Evolutionary conservation across 2,113 vertebrate species (phyloP).

Genomic region (Nesoenas mayeri): DNA sequence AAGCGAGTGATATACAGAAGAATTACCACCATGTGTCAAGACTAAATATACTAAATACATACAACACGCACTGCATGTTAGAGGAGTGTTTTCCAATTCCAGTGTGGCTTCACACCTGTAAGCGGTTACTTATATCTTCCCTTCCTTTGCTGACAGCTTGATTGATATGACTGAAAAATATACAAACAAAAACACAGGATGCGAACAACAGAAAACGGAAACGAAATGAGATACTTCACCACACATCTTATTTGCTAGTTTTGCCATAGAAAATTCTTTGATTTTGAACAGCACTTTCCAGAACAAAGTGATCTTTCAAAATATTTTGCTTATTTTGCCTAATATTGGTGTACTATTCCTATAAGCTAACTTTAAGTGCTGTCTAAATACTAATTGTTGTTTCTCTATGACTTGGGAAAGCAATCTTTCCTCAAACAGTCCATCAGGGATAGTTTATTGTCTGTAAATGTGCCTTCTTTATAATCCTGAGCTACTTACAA

Average conservation of each 20-base stretch:
- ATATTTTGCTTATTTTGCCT: neutral
- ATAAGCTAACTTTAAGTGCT: neutral
- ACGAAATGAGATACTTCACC: neutral
- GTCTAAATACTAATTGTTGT: neutral
- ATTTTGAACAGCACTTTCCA: neutral
- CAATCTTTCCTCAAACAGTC: neutral
- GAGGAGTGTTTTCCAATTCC: neutral
- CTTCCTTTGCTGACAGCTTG: neutral
- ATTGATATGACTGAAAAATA: neutral
- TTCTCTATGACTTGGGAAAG: neutral
- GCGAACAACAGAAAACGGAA: neutral
- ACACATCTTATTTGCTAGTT: neutral
- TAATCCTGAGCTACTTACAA: neutral
- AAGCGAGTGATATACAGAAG: neutral
- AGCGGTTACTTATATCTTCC: neutral
- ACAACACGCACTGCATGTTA: too few species aligned
- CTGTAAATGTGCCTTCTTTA: neutral
- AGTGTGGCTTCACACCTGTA: neutral
- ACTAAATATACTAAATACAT: neutral
- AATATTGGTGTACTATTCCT: neutral
- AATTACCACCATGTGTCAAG: neutral
- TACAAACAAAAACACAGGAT: neutral
- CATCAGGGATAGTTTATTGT: neutral
- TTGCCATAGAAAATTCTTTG: neutral
- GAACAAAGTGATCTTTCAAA: neutral